These are phyloP conservation scores for Nemurella pictetii DNA, from an alignment of 2,888 invertebrate genomes.

Conservation along the genomic window DNA sequence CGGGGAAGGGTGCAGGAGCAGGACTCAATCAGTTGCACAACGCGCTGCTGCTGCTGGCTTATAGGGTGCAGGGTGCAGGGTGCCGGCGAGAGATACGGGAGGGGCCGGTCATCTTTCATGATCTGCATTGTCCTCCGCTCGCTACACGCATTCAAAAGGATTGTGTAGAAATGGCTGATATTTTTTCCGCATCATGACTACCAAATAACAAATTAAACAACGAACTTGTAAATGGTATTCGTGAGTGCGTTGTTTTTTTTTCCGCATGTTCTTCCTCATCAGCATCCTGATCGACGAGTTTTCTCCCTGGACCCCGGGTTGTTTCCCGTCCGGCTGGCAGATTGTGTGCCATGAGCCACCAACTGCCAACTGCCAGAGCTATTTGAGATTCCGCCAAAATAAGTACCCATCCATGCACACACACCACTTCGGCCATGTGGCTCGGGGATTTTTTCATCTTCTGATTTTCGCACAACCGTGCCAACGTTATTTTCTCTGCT, in stretches of 20 bases:
- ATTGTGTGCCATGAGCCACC: background rate
- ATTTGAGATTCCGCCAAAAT: background rate
- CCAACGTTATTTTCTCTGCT: background rate
- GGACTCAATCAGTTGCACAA: background rate
- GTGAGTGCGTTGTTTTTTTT: background rate
- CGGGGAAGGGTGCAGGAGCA: background rate
- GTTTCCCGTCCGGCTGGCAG: background rate
- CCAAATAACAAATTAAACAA: slow-evolving; percentile 16
- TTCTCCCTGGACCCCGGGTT: background rate
- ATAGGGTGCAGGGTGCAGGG: too few relatives aligned
- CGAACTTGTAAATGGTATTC: background rate
- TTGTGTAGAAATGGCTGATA: background rate
- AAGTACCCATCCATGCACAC: too few relatives aligned
- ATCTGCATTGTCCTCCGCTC: background rate
- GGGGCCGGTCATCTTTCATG: slow-evolving; percentile 9
- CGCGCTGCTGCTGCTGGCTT: too few relatives aligned
- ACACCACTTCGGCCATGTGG: background rate
- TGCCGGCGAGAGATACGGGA: background rate
- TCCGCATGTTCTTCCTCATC: background rate
- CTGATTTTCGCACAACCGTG: background rate
- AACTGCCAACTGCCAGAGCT: background rate
- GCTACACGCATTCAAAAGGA: background rate
- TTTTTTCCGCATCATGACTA: slow-evolving; percentile 22
- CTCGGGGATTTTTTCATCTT: background rate
- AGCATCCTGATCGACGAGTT: background rate